Percentiles rank a stretch among this genome's conserved stretches.
Conservation (phyloP, 2,888 invertebrate species). For the Aphodius sticticus region DNA sequence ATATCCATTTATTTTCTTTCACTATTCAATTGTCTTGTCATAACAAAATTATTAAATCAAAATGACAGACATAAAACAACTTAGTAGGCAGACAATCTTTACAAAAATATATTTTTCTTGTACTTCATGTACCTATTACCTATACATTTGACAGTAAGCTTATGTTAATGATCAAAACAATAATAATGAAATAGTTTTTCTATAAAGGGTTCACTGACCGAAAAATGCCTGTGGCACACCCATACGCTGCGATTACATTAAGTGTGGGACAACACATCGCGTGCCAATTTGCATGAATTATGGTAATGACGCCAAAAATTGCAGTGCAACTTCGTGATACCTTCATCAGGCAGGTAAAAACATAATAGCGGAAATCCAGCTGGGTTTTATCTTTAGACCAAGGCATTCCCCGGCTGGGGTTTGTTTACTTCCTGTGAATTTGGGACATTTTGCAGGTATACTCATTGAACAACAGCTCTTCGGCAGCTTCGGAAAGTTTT, state of each 20-base stretch:
- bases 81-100: too few relatives aligned
- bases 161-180: neutral
- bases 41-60: neutral
- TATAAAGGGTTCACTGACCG: neutral
- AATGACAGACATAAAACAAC: neutral
- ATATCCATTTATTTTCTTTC: neutral
- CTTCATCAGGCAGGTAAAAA: neutral
- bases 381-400: neutral
- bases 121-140: neutral
- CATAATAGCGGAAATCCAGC: neutral
- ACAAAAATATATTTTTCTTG: neutral
- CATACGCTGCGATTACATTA: neutral
- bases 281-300: constrained; percentile 34
- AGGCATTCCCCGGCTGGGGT: neutral
- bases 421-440: neutral
- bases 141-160: too few relatives aligned
- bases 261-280: constrained; percentile 10
- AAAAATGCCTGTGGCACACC: neutral
- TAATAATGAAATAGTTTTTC: neutral
- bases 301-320: constrained; percentile 30
- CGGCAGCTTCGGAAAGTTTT: too few relatives aligned
- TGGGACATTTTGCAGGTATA: neutral
- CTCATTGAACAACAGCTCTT: neutral
- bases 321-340: neutral
- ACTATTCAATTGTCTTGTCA: neutral